These are phyloP conservation scores for Amaurobius ferox DNA, from an alignment of 2,888 invertebrate species.

Conservation along the genomic window DNA sequence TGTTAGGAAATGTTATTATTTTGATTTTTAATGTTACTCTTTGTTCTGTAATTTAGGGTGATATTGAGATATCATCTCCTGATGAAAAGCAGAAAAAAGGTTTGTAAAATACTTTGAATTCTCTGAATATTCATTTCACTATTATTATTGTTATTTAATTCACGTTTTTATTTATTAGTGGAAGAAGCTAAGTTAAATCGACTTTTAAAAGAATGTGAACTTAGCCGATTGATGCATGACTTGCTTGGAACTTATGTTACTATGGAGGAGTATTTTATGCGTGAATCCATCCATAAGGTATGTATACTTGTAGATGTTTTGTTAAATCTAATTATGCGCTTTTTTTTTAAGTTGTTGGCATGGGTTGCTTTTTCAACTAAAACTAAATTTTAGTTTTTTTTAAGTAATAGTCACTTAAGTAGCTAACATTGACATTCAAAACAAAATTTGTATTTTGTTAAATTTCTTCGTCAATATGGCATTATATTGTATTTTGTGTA, in stretches of 20 bases:
- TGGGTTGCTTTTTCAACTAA: no score
- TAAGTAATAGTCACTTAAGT: no score
- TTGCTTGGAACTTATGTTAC: slow-evolving; percentile 90
- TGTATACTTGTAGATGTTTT: background rate
- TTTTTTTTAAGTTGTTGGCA: background rate
- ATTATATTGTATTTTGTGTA: no score
- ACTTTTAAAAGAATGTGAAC: slow-evolving; percentile 83
- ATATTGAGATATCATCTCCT: slow-evolving; percentile 65
- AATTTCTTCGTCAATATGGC: no score
- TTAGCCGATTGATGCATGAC: slow-evolving; percentile 79
- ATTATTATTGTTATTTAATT: background rate
- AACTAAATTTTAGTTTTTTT: no score
- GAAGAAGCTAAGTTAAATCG: slow-evolving; percentile 80
- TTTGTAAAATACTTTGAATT: background rate
- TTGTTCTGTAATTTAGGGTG: slow-evolving; percentile 44
- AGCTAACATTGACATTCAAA: no score
- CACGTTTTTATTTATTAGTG: slow-evolving; percentile 52
- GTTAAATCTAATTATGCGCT: background rate
- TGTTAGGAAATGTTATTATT: no score
- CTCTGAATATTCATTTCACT: no score
- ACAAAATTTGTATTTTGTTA: no score
- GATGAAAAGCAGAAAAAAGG: slow-evolving; percentile 61
- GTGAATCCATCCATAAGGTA: slow-evolving; percentile 95
- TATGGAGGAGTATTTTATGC: slow-evolving; percentile 95
- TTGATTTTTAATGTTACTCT: no score